Evolutionary conservation across 2,888 invertebrate genomes (phyloP).

Genomic region (Cantharis rustica): DNA sequence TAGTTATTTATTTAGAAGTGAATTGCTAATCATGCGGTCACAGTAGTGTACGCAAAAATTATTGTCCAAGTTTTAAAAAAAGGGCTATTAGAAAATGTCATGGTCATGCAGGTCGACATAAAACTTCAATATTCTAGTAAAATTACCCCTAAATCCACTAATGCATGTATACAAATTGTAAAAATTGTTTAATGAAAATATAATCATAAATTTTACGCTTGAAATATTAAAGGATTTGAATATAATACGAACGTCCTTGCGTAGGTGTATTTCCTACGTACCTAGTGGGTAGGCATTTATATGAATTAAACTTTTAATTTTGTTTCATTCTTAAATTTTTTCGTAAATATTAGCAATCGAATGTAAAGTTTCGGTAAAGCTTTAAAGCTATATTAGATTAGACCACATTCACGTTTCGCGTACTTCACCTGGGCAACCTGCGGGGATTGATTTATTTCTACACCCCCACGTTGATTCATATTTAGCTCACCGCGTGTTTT

Average conservation of each 20-base stretch:
- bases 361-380: neutral
- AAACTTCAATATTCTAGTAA: neutral
- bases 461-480: constrained; percentile 18
- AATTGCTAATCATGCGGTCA: neutral
- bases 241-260: neutral
- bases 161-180: neutral
- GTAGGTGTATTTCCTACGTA: neutral
- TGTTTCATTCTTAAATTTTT: neutral
- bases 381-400: neutral
- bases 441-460: constrained; percentile 21
- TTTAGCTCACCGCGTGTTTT: constrained; percentile 12
- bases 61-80: neutral
- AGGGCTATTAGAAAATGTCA: neutral
- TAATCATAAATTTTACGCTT: neutral
- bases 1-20: neutral
- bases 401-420: constrained; percentile 5
- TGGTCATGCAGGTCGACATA: neutral
- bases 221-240: neutral
- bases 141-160: neutral
- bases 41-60: neutral
- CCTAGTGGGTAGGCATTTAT: neutral
- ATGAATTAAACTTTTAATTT: neutral
- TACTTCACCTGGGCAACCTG: constrained; percentile 15
- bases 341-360: neutral
- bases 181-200: neutral